These are phyloP conservation scores for Indicator indicator DNA, from an alignment of 2,113 vertebrate genomes.

Conservation along the genomic window DNA sequence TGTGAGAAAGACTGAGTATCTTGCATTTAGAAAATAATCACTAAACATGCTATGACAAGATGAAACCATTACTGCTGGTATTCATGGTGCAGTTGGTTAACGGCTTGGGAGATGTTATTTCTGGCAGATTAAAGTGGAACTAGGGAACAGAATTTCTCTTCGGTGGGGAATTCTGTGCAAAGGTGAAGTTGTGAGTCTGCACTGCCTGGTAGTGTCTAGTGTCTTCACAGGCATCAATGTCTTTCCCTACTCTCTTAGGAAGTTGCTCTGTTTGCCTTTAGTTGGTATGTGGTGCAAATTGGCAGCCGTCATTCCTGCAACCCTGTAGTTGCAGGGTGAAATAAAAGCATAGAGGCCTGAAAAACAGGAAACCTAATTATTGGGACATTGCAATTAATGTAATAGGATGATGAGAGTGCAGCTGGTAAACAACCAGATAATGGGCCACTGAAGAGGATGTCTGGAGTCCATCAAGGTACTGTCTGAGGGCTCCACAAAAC, in stretches of 20 bases:
- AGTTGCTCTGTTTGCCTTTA: not conserved
- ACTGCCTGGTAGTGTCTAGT: accelerated
- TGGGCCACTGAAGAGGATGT: not conserved
- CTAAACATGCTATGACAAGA: not conserved
- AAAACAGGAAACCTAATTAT: slow-evolving; percentile 37
- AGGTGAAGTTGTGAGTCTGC: not conserved
- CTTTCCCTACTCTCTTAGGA: not conserved
- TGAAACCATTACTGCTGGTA: not conserved
- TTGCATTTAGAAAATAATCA: not conserved
- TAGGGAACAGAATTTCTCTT: not conserved
- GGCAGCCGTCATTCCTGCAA: not conserved
- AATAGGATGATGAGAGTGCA: not conserved
- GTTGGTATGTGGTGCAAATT: not conserved
- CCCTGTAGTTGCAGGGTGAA: not conserved
- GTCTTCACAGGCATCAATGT: not conserved
- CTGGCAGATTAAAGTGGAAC: not conserved
- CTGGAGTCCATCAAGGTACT: slow-evolving; percentile 11
- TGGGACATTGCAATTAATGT: not conserved
- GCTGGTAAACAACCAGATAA: not conserved
- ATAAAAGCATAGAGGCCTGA: not conserved
- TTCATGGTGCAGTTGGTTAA: not conserved
- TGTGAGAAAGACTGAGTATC: not conserved
- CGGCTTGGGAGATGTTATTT: not conserved
- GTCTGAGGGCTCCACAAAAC: not conserved
- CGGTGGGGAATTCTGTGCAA: not conserved